phyloP scores from a whole-genome alignment of 1,140 invertebrate genomes.

The Platyscapa corneri region DNA sequence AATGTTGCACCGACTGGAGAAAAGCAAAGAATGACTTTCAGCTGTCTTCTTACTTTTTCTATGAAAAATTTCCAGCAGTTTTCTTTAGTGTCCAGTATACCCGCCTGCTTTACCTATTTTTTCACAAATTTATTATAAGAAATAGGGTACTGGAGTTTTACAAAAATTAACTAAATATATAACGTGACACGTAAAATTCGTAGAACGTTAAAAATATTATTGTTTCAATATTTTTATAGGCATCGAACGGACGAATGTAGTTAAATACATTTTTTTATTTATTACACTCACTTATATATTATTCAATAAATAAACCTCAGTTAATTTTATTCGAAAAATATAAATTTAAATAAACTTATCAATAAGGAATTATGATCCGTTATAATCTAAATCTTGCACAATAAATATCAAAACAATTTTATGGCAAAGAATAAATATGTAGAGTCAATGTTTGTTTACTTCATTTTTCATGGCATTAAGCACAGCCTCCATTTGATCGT shows the following conservation, averaged over 20 bases:
- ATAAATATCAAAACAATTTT: background rate
- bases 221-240: too few species aligned
- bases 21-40: slow-evolving; percentile 90
- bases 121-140: slow-evolving; percentile 55
- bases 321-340: too few species aligned
- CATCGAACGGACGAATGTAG: too few species aligned
- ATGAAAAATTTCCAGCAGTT: slow-evolving; percentile 98
- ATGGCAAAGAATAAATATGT: background rate
- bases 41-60: slow-evolving; percentile 84
- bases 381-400: too few species aligned
- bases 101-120: slow-evolving; percentile 80
- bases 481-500: slow-evolving; percentile 94
- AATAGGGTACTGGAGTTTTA: slow-evolving; percentile 11
- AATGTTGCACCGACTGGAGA: slow-evolving; percentile 92
- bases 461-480: slow-evolving; percentile 87
- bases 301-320: too few species aligned
- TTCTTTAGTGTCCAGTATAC: slow-evolving; percentile 89
- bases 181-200: background rate
- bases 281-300: too few species aligned
- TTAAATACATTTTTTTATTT: too few species aligned
- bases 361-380: too few species aligned
- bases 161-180: background rate
- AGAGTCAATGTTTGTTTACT: slow-evolving; percentile 72
- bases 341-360: too few species aligned
- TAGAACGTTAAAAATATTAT: background rate